A percentile compares a stretch with the other conserved stretches of the same genome.
These are phyloP conservation scores for Abscondita cerata DNA, from an alignment of 2,888 invertebrate genomes.

Conservation along the genomic window DNA sequence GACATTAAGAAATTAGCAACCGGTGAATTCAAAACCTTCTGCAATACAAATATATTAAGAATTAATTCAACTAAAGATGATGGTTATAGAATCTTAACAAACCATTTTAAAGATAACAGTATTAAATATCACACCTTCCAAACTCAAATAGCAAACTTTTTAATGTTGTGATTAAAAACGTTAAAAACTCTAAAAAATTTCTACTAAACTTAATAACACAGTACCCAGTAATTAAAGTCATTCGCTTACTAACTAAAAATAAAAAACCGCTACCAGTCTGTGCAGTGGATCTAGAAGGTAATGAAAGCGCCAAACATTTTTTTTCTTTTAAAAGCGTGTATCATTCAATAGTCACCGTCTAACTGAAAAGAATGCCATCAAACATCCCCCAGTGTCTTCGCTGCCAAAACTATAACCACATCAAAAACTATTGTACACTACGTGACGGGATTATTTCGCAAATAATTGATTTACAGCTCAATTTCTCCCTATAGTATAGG, in stretches of 20 bases:
- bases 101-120: neutral
- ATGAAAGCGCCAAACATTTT: conserved; percentile 10
- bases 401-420: conserved; percentile 9
- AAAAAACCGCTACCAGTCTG: conserved; percentile 6
- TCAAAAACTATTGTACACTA: conserved; percentile 12
- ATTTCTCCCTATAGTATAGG: no score
- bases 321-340: no score
- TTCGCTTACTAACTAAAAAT: conserved; percentile 1
- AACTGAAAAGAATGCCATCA: neutral
- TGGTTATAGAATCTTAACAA: neutral
- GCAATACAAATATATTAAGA: neutral
- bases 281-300: conserved; percentile 3
- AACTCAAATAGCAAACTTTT: conserved; percentile 12
- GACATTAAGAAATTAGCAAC: no score
- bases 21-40: neutral
- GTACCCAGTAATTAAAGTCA: conserved; percentile 8
- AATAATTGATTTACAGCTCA: no score
- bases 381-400: neutral
- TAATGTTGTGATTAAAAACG: neutral
- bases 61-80: neutral
- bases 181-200: no score
- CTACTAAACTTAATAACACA: no score
- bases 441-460: no score
- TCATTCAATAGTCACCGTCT: no score
- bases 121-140: conserved; percentile 9